A percentile compares a stretch with the other conserved stretches of the same genome.
Evolutionary conservation across 2,888 invertebrate species (phyloP).

Genomic region (Mesopsocus fuscifrons): DNA sequence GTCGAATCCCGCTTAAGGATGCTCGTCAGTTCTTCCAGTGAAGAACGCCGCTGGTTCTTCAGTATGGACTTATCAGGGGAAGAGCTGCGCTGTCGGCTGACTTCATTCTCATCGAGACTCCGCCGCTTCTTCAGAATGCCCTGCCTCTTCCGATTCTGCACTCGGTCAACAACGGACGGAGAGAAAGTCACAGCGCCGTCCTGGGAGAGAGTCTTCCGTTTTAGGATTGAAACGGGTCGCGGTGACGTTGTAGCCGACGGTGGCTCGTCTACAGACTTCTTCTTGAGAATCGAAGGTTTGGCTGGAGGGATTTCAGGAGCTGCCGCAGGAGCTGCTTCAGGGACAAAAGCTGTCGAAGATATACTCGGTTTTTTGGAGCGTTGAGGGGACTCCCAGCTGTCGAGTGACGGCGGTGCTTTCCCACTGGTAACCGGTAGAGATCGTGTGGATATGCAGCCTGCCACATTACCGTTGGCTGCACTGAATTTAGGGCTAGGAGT

Average conservation of each 20-base stretch:
- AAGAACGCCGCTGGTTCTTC: slow-evolving; percentile 46
- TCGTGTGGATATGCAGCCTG: too few species aligned
- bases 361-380: too few species aligned
- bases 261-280: slow-evolving; percentile 28
- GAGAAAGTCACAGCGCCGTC: slow-evolving; percentile 51
- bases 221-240: slow-evolving; percentile 35
- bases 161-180: slow-evolving; percentile 49
- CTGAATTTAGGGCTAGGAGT: too few species aligned
- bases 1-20: slow-evolving; percentile 52
- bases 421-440: too few species aligned
- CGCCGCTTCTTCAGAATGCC: slow-evolving; percentile 70
- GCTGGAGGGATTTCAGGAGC: slow-evolving; percentile 11
- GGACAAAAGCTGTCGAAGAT: too few species aligned
- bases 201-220: slow-evolving; percentile 30
- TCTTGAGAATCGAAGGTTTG: slow-evolving; percentile 41
- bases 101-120: slow-evolving; percentile 61
- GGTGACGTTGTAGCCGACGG: neutral
- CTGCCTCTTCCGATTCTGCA: slow-evolving; percentile 33
- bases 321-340: too few species aligned
- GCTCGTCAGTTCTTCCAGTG: slow-evolving; percentile 42
- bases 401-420: too few species aligned
- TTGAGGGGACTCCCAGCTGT: too few species aligned
- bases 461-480: too few species aligned
- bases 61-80: slow-evolving; percentile 51
- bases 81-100: slow-evolving; percentile 43